Percentiles rank a stretch among this genome's conserved stretches.
Conservation (phyloP, 2,888 invertebrate genomes). For the Drosophila prostipennis region DNA sequence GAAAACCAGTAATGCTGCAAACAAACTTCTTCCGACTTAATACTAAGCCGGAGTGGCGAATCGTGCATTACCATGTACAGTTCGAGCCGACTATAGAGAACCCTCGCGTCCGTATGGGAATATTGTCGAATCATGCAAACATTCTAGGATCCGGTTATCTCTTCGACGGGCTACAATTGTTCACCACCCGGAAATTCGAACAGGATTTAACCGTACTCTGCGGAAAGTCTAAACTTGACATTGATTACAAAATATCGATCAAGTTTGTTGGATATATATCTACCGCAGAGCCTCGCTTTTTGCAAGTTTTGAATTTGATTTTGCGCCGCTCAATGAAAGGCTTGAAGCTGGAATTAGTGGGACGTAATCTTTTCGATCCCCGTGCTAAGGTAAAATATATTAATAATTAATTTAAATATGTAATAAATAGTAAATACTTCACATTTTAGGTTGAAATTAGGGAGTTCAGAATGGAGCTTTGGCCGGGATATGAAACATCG, state of each 20-base stretch:
- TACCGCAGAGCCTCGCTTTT: slow-evolving; percentile 88
- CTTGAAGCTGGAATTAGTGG: slow-evolving; percentile 88
- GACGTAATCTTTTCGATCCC: slow-evolving; percentile 90
- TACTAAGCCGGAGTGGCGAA: slow-evolving; percentile 88
- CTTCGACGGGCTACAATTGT: slow-evolving; percentile 91
- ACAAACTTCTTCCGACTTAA: slow-evolving; percentile 90
- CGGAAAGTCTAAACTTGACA: slow-evolving; percentile 86
- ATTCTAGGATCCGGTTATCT: slow-evolving; percentile 87
- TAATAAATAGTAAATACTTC: neutral
- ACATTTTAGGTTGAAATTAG: slow-evolving; percentile 85
- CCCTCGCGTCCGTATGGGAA: slow-evolving; percentile 86
- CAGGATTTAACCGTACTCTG: slow-evolving; percentile 86
- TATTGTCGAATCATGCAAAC: slow-evolving; percentile 86
- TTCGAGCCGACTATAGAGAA: slow-evolving; percentile 89
- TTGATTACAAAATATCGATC: slow-evolving; percentile 85
- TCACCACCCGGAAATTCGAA: slow-evolving; percentile 86
- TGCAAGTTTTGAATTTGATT: slow-evolving; percentile 92
- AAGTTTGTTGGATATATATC: slow-evolving; percentile 87
- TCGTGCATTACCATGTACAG: slow-evolving; percentile 91
- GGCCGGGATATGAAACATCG: slow-evolving; percentile 93
- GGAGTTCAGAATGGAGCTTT: slow-evolving; percentile 89
- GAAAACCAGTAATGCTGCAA: slow-evolving; percentile 85
- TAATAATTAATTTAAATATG: accelerated
- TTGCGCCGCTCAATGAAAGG: slow-evolving; percentile 86
- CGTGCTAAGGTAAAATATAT: slow-evolving; percentile 86